phyloP scores from a whole-genome alignment of 2,888 invertebrate genomes.

The Brachycybe producta region DNA sequence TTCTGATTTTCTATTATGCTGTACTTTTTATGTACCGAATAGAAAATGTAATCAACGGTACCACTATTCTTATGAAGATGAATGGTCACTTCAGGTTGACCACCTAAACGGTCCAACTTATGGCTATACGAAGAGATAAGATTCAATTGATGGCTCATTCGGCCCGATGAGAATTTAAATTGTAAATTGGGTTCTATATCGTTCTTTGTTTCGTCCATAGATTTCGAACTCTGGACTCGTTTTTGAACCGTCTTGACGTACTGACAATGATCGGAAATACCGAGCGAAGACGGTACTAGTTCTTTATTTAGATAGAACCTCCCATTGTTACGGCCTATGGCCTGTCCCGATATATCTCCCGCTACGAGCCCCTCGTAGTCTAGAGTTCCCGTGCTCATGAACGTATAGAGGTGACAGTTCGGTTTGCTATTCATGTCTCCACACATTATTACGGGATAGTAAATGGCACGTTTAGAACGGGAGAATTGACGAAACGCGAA shows the following conservation, averaged over 20 bases:
- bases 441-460: slow-evolving; percentile 68
- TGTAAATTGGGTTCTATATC: neutral
- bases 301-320: slow-evolving; percentile 19
- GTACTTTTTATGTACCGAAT: slow-evolving; percentile 30
- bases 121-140: slow-evolving; percentile 57
- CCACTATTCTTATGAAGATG: slow-evolving; percentile 54
- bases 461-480: slow-evolving; percentile 34
- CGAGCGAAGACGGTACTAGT: slow-evolving; percentile 32
- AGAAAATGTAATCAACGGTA: slow-evolving; percentile 86
- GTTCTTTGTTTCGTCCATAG: neutral
- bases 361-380: slow-evolving; percentile 29
- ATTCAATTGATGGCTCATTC: slow-evolving; percentile 50
- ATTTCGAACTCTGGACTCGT: neutral
- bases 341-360: slow-evolving; percentile 33
- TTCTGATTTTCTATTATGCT: neutral
- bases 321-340: slow-evolving; percentile 24
- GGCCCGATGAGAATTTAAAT: slow-evolving; percentile 46
- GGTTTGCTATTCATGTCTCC: slow-evolving; percentile 88
- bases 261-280: slow-evolving; percentile 40
- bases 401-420: slow-evolving; percentile 52
- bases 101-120: slow-evolving; percentile 30
- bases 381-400: slow-evolving; percentile 53
- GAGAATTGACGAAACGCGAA: slow-evolving; percentile 43
- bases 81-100: slow-evolving; percentile 53
- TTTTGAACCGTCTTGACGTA: slow-evolving; percentile 21